These are phyloP conservation scores for Tychaedon coryphoeus DNA, from an alignment of 2,113 vertebrate genomes.

Conservation along the genomic window DNA sequence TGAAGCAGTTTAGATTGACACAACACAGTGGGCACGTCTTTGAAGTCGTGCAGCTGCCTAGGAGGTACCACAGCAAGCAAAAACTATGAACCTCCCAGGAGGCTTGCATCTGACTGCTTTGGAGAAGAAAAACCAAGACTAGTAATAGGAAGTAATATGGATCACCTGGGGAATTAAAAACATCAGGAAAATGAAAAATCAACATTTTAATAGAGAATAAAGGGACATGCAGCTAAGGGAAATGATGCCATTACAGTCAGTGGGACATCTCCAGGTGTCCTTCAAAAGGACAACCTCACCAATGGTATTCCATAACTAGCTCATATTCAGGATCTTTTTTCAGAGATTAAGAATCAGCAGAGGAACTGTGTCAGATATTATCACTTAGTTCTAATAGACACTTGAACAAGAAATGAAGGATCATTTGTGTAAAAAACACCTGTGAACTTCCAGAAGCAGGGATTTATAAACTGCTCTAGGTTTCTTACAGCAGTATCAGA, in stretches of 20 bases:
- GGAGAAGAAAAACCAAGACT: neutral
- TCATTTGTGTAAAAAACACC: neutral
- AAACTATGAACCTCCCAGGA: neutral
- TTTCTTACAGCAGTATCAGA: neutral
- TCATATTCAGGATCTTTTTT: neutral
- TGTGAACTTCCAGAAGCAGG: neutral
- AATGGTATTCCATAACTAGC: neutral
- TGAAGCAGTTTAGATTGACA: neutral
- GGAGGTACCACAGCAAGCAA: neutral
- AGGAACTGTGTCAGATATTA: neutral
- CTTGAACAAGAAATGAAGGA: neutral
- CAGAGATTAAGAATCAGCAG: neutral
- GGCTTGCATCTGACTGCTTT: neutral
- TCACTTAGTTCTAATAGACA: neutral
- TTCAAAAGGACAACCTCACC: neutral
- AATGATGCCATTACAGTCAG: neutral
- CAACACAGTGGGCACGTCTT: rapidly evolving
- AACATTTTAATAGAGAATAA: neutral
- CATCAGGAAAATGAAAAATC: neutral
- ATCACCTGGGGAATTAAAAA: neutral
- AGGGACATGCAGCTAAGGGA: neutral
- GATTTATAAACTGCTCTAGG: neutral
- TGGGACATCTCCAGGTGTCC: neutral
- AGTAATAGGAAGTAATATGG: neutral
- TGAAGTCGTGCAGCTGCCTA: neutral